Evolutionary conservation across 1,140 invertebrate genomes (phyloP).

Genomic region (Centruroides sculpturatus): DNA sequence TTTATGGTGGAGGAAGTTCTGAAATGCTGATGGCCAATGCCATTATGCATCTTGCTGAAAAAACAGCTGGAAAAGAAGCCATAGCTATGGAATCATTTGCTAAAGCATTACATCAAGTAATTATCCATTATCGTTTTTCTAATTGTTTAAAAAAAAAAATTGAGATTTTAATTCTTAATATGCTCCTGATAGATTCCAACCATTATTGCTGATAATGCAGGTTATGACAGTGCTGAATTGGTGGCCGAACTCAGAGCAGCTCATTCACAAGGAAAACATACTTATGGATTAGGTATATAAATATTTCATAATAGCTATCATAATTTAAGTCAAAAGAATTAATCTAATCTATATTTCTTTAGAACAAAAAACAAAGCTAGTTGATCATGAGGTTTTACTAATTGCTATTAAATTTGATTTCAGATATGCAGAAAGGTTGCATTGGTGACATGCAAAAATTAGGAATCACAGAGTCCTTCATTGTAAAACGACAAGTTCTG

Average conservation of each 20-base stretch:
- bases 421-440: slow-evolving; percentile 32
- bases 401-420: slow-evolving; percentile 16
- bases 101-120: slow-evolving; percentile 48
- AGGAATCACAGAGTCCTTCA: slow-evolving; percentile 92
- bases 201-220: slow-evolving; percentile 95
- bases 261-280: slow-evolving; percentile 61
- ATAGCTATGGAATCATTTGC: slow-evolving; percentile 96
- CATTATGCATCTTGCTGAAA: slow-evolving; percentile 61
- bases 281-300: slow-evolving; percentile 63
- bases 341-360: no score
- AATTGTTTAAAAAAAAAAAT: no score
- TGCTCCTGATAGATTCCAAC: slow-evolving; percentile 61
- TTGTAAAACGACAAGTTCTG: slow-evolving; percentile 90
- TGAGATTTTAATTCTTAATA: not conserved
- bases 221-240: slow-evolving; percentile 92
- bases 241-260: slow-evolving; percentile 57
- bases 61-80: slow-evolving; percentile 92
- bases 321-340: no score
- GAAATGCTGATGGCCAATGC: slow-evolving; percentile 96
- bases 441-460: slow-evolving; percentile 36
- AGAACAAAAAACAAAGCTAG: no score
- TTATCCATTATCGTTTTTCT: no score
- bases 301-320: not conserved
- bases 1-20: slow-evolving; percentile 82
- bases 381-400: no score